phyloP scores from a whole-genome alignment of 2,888 invertebrate species.

The Sympetrum striolatum region DNA sequence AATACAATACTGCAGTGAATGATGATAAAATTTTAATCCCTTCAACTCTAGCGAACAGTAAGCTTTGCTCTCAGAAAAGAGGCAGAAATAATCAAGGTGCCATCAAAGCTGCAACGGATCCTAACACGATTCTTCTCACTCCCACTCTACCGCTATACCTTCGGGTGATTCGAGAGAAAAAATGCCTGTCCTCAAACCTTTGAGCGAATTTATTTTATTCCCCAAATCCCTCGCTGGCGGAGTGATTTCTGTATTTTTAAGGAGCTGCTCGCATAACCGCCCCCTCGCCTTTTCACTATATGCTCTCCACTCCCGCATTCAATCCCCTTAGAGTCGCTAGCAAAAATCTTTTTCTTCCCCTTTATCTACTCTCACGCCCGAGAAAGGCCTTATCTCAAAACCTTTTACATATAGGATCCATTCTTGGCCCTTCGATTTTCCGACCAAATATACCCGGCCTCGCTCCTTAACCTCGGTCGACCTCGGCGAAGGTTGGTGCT shows the following conservation, averaged over 20 bases:
- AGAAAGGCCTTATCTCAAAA: background rate
- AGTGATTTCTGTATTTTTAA: background rate
- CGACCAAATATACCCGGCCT: background rate
- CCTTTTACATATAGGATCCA: background rate
- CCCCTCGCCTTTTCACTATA: background rate
- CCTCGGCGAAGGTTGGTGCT: background rate
- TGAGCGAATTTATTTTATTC: too few relatives aligned
- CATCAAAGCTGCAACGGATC: too few relatives aligned
- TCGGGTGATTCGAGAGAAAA: too few relatives aligned
- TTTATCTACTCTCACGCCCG: background rate
- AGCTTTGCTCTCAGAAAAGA: too few relatives aligned
- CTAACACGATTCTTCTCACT: too few relatives aligned
- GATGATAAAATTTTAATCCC: too few relatives aligned
- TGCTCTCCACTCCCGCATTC: background rate
- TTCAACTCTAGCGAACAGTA: too few relatives aligned
- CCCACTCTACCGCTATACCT: too few relatives aligned
- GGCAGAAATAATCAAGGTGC: too few relatives aligned
- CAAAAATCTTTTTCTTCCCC: background rate
- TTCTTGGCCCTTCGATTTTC: background rate
- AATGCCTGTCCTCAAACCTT: too few relatives aligned
- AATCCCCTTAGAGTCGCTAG: background rate
- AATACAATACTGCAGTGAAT: too few relatives aligned
- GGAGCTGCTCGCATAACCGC: background rate
- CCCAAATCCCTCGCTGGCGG: background rate
- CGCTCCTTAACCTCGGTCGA: background rate